Base-by-base conservation (phyloP, 2,888 invertebrate species). In the Drosophila falleni region DNA sequence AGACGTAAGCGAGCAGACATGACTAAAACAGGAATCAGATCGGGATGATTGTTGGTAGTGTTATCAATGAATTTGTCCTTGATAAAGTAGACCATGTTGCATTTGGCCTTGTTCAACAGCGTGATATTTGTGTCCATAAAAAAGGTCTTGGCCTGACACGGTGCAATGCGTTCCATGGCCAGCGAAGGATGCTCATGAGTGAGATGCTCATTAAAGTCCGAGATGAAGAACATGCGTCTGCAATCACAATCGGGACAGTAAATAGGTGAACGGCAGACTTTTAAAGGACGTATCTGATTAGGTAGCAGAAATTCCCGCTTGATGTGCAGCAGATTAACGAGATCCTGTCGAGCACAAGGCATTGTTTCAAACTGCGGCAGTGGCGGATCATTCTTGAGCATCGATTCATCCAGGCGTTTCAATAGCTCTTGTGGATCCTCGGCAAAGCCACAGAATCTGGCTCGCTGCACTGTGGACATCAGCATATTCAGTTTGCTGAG, bases 161-260 rank as follows among this genome's bases (percentile, higher is more conserved):
- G 79, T 0, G 37, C n/a, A 16, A 92, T 87, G 16, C 89, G 89
- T 59, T 91, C 91, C 70, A 90, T 82, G 5, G 85, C 82, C 19
- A 91, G 60, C n/a, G 78, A 53, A 0, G 63, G 72, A 70, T 92
- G 92, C 46, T 91, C 89, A 3, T 83, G 69, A 2, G 79, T 76
- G 0, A 92, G 66, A 65, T 92, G 92, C 26, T 80, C 89, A 9
- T 80, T 90, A 29, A 92, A 89, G 29, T 91, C 90, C 1, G 91
- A 91, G 0, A 91, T 77, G 53, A 90, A 91, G 11, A 85, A 81
- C 62, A 86, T 68, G 4, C 80, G 77, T 3, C 72, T 49, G 46
- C 92, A 92, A 0, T 74, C 61, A 1, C 76, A 72, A 23, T 90
- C 89, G 3, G 92, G 91, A 44, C 92, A 92, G 9, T 73, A 67